Conservation (phyloP, 1,140 invertebrate species). For the Plectrocnemia conspersa region DNA sequence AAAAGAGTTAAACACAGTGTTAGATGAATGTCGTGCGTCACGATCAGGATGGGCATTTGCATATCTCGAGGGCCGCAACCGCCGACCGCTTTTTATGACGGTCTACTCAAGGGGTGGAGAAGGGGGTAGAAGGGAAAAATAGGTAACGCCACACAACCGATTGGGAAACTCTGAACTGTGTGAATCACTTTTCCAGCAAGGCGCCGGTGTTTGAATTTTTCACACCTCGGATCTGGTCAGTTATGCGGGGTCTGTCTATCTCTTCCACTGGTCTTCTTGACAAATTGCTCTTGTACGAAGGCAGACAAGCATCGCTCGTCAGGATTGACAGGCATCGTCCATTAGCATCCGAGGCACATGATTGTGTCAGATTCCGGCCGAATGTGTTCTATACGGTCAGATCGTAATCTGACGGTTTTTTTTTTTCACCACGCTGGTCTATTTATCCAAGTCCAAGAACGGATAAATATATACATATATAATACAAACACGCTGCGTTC, state of each 20-base stretch:
- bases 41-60: slow-evolving; percentile 35
- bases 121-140: not conserved
- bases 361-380: slow-evolving; percentile 27
- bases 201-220: too few relatives aligned
- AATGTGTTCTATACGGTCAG: slow-evolving; percentile 16
- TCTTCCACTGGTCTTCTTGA: too few relatives aligned
- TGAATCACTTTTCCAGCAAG: too few relatives aligned
- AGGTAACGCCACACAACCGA: not conserved
- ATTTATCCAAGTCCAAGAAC: slow-evolving; percentile 30
- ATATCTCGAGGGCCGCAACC: slow-evolving; percentile 27
- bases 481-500: slow-evolving; percentile 6
- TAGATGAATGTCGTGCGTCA: slow-evolving; percentile 37
- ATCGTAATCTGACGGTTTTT: slow-evolving; percentile 24
- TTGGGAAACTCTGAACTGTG: not conserved
- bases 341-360: slow-evolving; percentile 29
- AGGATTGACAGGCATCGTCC: slow-evolving; percentile 32
- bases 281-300: slow-evolving; percentile 8
- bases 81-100: not conserved
- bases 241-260: too few relatives aligned
- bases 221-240: too few relatives aligned
- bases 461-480: slow-evolving; percentile 24
- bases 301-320: slow-evolving; percentile 20
- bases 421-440: slow-evolving; percentile 15
- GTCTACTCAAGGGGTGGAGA: not conserved
- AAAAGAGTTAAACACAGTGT: slow-evolving; percentile 33